These are phyloP conservation scores for Lepisosteus oculatus DNA, from an alignment of 2,113 vertebrate genomes.

Conservation along the genomic window DNA sequence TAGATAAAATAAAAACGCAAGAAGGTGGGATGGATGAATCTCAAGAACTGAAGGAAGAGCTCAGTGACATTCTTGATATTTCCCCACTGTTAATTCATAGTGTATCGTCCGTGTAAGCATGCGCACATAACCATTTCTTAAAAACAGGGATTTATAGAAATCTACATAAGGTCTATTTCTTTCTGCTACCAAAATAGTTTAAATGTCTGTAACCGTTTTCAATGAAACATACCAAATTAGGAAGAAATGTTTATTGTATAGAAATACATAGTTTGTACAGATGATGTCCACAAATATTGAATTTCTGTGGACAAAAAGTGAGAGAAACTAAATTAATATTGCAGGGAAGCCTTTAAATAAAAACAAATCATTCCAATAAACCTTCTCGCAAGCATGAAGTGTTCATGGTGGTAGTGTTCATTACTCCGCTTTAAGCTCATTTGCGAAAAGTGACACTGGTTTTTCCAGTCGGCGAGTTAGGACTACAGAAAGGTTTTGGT, in stretches of 20 bases:
- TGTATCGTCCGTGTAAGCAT: too few species aligned
- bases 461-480: constrained; percentile 21
- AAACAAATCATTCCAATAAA: constrained; percentile 36
- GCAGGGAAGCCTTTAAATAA: constrained; percentile 32
- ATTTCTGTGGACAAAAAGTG: neutral
- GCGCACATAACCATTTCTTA: too few species aligned
- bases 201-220: too few species aligned
- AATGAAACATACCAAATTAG: too few species aligned
- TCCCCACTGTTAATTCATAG: too few species aligned
- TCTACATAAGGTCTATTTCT: too few species aligned
- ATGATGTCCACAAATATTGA: constrained; percentile 39
- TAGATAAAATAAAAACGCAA: too few species aligned
- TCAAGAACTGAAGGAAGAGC: too few species aligned
- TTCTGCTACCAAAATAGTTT: too few species aligned
- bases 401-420: neutral
- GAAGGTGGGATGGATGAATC: too few species aligned
- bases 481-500: constrained; percentile 80
- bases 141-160: too few species aligned
- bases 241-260: constrained; percentile 58
- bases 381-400: neutral
- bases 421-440: neutral
- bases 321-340: constrained; percentile 45
- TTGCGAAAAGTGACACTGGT: constrained; percentile 47
- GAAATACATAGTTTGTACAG: constrained; percentile 64
- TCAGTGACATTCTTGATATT: too few species aligned